Base-by-base conservation (phyloP, 2,797 vertebrate genomes). In the Catharus ustulatus region DNA sequence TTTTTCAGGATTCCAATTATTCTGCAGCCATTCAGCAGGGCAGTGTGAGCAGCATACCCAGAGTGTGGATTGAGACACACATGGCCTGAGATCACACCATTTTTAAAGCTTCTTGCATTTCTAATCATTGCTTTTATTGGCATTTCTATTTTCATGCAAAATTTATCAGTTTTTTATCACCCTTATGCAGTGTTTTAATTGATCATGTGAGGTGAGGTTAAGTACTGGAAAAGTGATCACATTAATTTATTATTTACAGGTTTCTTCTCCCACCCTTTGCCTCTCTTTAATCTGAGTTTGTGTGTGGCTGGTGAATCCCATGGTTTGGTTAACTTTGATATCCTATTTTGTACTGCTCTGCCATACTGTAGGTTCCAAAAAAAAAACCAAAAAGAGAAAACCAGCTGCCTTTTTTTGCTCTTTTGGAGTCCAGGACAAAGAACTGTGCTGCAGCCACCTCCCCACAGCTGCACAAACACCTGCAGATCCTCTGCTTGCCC, bases 381-480 rank as follows among this genome's bases (percentile, higher is more conserved):
- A 52, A 20, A 57, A 73, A 68, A 23, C 2, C n/a, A 11, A 34
- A 14, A 77, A 22, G 30, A 52, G 51, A 63, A 15, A 10, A 54
- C 7, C 34, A 73, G 23, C 62, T 38, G 52, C 23, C 67, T 10
- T 69, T 58, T 89, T 81, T 21, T 40, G 24, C 51, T 49, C 4
- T 49, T 49, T 49, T 49, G 17, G 78, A 51, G 52, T 15, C 8
- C 12, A 18, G 84, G 87, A 14, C 55, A 38, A 5, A 21, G 18
- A 69, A 2, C 42, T 15, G 27, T 77, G 79, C 64, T 71, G 87
- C 64, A 83, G 79, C 23, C 77, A 38, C 46, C 34, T 51, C 15
- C 83, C 87, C 87, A 46, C 87, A 96, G 94, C 92, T 93, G 94
- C 90, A 93, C 93, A 94, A 94, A 95, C 18, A 91, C 67, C n/a